Percentiles rank a stretch among this genome's conserved stretches.
Evolutionary conservation across 2,797 vertebrate species (phyloP).

Genomic region (Corythornis leucogaster): DNA sequence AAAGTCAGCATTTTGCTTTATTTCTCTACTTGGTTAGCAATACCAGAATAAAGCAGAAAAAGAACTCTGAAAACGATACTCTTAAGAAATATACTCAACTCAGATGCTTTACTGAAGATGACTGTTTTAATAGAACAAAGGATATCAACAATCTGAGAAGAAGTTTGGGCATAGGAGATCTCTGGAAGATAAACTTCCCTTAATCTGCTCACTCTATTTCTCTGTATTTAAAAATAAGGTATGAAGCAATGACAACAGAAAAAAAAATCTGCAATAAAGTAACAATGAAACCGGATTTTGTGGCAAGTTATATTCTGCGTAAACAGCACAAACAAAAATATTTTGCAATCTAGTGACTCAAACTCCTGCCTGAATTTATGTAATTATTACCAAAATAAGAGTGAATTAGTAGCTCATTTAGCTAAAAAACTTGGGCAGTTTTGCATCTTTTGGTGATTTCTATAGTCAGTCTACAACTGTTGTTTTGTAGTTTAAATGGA

Average conservation of each 20-base stretch:
- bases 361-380: background rate
- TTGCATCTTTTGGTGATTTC: slow-evolving; percentile 22
- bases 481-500: slow-evolving; percentile 56
- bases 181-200: background rate
- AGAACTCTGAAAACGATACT: background rate
- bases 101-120: background rate
- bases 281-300: background rate
- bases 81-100: background rate
- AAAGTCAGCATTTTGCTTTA: background rate
- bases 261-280: background rate
- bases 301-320: background rate
- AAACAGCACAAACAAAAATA: background rate
- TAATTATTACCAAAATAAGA: slow-evolving; percentile 4
- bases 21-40: background rate
- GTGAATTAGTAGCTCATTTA: slow-evolving; percentile 9
- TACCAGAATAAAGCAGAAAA: background rate
- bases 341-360: background rate
- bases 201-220: background rate
- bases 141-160: background rate
- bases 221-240: background rate
- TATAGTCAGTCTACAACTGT: slow-evolving; percentile 2
- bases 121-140: background rate
- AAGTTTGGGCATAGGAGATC: background rate
- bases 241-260: background rate
- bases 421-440: slow-evolving; percentile 37